Evolutionary conservation across 2,113 vertebrate species (phyloP).

Genomic region (Protobothrops flavoviridis): DNA sequence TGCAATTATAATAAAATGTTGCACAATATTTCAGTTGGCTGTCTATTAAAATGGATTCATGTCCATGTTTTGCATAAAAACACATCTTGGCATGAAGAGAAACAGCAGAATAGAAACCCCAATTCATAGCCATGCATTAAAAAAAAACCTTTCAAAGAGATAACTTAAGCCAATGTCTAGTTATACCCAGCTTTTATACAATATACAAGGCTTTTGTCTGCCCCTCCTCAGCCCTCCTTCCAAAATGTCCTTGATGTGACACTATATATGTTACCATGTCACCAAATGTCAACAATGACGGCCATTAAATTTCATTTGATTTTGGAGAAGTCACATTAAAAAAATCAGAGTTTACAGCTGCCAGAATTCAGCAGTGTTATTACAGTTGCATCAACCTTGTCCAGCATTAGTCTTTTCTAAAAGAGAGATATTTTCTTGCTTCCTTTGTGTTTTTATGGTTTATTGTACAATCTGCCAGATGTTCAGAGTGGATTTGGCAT

Average conservation of each 20-base stretch:
- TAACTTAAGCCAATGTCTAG: background rate
- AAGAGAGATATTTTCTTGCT: background rate
- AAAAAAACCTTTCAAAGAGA: background rate
- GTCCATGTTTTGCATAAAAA: background rate
- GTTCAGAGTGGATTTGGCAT: no score
- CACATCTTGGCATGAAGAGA: background rate
- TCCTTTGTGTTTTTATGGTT: background rate
- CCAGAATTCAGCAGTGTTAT: background rate
- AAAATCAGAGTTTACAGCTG: background rate
- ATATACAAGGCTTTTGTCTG: background rate
- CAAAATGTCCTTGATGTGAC: background rate
- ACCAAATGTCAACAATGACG: background rate
- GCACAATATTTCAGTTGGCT: background rate
- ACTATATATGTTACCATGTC: background rate
- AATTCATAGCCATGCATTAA: background rate
- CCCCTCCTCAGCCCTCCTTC: background rate
- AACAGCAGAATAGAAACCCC: background rate
- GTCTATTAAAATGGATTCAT: constrained; percentile 15
- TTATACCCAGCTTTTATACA: background rate
- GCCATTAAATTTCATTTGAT: background rate
- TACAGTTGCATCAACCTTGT: background rate
- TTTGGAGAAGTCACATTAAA: background rate
- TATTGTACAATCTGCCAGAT: no score
- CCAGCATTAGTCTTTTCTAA: background rate
- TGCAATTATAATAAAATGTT: background rate